Conservation (phyloP, 2,888 invertebrate genomes). For the Acrobasis suavella region DNA sequence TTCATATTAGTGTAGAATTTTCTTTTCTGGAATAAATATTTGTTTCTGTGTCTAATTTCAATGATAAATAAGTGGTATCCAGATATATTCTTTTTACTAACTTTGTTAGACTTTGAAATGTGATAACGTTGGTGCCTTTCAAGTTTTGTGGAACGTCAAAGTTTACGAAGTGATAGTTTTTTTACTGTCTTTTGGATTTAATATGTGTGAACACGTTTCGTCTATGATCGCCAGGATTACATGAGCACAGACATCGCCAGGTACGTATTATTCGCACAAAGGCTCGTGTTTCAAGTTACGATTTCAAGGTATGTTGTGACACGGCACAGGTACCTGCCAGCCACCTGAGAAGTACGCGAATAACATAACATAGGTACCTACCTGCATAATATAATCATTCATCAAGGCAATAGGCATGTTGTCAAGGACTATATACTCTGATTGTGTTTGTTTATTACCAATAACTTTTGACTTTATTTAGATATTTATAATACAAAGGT, state of each 20-base stretch:
- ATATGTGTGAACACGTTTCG: constrained; percentile 18
- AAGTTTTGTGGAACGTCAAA: constrained; percentile 61
- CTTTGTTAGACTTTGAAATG: constrained; percentile 33
- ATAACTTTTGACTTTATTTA: too few species aligned
- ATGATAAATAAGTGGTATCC: not conserved
- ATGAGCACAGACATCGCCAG: not conserved
- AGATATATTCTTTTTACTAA: constrained; percentile 11
- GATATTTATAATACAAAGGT: too few species aligned
- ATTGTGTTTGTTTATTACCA: not conserved
- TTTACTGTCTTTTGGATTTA: constrained; percentile 35
- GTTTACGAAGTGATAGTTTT: constrained; percentile 49
- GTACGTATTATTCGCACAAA: constrained; percentile 3
- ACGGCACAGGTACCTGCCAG: constrained; percentile 33
- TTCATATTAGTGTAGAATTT: constrained; percentile 26
- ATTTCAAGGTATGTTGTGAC: constrained; percentile 26
- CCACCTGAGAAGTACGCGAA: constrained; percentile 5
- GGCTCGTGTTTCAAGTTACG: not conserved
- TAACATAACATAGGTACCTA: not conserved
- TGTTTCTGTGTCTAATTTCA: not conserved
- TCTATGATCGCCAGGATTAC: constrained; percentile 30
- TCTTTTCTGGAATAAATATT: constrained; percentile 21
- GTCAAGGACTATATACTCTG: not conserved
- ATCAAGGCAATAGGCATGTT: too few species aligned
- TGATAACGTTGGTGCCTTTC: constrained; percentile 54
- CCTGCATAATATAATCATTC: not conserved